Evolutionary conservation across 2,113 vertebrate species (phyloP).

Genomic region (Pipra filicauda): DNA sequence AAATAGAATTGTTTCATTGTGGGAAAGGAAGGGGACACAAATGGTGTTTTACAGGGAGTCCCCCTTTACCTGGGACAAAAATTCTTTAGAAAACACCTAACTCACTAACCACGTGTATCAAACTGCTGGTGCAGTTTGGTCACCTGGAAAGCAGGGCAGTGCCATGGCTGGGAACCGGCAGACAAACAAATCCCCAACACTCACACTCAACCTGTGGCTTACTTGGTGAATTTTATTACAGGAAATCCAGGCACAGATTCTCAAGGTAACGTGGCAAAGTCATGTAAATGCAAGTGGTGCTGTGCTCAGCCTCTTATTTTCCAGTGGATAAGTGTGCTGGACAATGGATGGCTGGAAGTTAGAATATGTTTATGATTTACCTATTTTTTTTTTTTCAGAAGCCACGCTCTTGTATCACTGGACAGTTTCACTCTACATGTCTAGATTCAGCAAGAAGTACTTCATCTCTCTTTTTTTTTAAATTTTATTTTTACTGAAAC

Average conservation of each 20-base stretch:
- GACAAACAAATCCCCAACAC: neutral
- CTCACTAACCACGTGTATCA: neutral
- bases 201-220: neutral
- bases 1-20: neutral
- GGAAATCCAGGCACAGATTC: neutral
- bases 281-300: neutral
- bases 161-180: neutral
- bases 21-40: neutral
- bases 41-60: neutral
- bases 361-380: neutral
- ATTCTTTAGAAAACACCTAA: neutral
- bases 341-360: neutral
- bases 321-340: neutral
- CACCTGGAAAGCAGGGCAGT: neutral
- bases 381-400: neutral
- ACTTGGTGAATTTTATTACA: neutral
- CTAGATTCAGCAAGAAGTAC: neutral
- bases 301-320: neutral
- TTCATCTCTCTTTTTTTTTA: neutral
- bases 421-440: neutral
- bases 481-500: neutral
- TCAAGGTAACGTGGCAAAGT: neutral
- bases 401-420: neutral
- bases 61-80: neutral
- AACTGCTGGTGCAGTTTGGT: neutral